Conservation (phyloP, 2,113 vertebrate species). For the Apeltes quadracus region DNA sequence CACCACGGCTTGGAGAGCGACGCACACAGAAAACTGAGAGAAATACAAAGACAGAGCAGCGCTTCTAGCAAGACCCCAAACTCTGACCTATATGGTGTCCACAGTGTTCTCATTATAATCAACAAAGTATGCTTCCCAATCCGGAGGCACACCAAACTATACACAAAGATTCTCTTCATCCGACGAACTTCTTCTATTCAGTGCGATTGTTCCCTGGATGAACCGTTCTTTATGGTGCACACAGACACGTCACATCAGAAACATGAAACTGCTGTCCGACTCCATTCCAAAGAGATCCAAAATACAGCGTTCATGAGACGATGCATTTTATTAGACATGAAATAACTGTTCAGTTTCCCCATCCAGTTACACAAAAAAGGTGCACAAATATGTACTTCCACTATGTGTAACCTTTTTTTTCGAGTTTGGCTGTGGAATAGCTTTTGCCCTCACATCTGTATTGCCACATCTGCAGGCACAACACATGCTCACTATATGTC, state of each 20-base stretch:
- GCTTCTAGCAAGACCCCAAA: constrained; percentile 33
- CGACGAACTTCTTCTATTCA: constrained; percentile 15
- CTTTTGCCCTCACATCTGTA: constrained; percentile 34
- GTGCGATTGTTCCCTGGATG: not conserved
- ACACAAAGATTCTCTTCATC: constrained; percentile 11
- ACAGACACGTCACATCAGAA: constrained; percentile 10
- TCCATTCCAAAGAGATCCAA: constrained; percentile 17
- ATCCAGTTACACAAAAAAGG: constrained; percentile 27
- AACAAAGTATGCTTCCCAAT: constrained; percentile 37
- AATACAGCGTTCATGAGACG: constrained; percentile 3
- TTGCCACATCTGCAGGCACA: constrained; percentile 35
- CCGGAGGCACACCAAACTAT: constrained; percentile 30
- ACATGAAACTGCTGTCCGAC: constrained; percentile 16
- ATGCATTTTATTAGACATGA: constrained; percentile 7
- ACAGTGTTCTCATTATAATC: constrained; percentile 50
- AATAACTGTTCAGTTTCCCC: constrained; percentile 21
- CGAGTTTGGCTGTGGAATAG: constrained; percentile 24
- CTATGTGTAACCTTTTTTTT: constrained; percentile 48
- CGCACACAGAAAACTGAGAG: not conserved
- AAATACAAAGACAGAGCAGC: constrained; percentile 35
- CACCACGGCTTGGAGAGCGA: not conserved
- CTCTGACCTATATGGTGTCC: constrained; percentile 25
- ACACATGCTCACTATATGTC: not conserved
- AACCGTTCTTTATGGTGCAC: not conserved
- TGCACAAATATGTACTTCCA: constrained; percentile 36